Evolutionary conservation across 2,888 invertebrate species (phyloP).

Genomic region (Ochropleura plecta): DNA sequence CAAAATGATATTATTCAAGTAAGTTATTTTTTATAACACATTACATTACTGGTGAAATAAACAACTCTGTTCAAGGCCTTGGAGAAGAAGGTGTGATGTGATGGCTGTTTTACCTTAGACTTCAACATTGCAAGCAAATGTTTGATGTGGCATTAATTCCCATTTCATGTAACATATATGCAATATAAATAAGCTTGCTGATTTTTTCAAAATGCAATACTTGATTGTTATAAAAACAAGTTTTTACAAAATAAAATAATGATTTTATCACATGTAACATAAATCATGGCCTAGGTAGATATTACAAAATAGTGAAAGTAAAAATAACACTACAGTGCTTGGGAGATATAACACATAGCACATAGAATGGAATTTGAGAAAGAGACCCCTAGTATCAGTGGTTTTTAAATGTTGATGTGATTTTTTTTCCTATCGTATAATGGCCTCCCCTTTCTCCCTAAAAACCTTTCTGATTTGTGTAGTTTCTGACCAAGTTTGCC

Average conservation of each 20-base stretch:
- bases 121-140: neutral
- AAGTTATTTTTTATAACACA: slow-evolving; percentile 12
- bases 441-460: too few species aligned
- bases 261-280: neutral
- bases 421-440: too few species aligned
- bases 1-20: slow-evolving; percentile 63
- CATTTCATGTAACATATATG: too few species aligned
- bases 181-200: too few species aligned
- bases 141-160: neutral
- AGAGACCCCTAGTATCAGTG: neutral
- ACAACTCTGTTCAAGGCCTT: neutral
- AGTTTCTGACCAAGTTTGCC: too few species aligned
- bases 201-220: too few species aligned
- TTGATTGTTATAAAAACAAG: too few species aligned
- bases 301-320: too few species aligned
- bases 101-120: neutral
- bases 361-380: neutral
- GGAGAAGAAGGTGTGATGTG: neutral
- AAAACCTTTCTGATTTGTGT: too few species aligned
- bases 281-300: neutral
- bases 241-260: too few species aligned
- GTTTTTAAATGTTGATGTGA: too few species aligned
- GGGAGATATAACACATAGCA: neutral
- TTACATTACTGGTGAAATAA: neutral
- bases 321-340: neutral